Evolutionary conservation across 2,113 vertebrate genomes (phyloP).

Genomic region (Isichthys henryi): DNA sequence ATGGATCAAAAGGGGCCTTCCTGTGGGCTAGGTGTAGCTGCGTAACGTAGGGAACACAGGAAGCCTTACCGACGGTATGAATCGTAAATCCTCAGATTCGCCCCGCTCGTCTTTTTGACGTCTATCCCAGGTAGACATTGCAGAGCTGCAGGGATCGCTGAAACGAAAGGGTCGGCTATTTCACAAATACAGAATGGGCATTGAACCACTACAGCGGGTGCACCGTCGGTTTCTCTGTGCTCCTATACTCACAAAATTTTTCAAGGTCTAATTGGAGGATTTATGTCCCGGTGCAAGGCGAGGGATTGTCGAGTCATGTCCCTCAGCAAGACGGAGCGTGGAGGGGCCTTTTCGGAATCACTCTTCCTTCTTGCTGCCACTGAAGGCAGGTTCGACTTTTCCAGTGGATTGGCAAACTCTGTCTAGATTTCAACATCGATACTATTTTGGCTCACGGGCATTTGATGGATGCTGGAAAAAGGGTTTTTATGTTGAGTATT

Average conservation of each 20-base stretch:
- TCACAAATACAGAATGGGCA: neutral
- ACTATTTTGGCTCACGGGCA: neutral
- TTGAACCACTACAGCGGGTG: neutral
- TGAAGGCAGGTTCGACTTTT: neutral
- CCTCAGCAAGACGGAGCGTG: neutral
- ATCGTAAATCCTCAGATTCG: neutral
- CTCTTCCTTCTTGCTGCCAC: neutral
- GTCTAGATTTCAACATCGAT: neutral
- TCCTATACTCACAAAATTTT: neutral
- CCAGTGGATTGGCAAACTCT: neutral
- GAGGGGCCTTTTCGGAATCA: neutral
- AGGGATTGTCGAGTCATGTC: neutral
- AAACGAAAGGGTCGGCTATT: neutral
- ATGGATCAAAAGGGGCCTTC: neutral
- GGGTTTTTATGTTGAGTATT: neutral
- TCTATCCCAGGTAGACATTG: neutral
- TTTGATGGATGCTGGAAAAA: neutral
- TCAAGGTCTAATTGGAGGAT: constrained; percentile 16
- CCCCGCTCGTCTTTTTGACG: neutral
- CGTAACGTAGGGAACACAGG: neutral
- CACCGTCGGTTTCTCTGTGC: neutral
- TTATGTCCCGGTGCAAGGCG: neutral
- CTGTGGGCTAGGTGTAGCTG: too few relatives aligned
- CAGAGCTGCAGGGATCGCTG: neutral
- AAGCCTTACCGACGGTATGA: neutral